phyloP scores from a whole-genome alignment of 2,797 vertebrate species.

The Sarcoramphus papa region DNA sequence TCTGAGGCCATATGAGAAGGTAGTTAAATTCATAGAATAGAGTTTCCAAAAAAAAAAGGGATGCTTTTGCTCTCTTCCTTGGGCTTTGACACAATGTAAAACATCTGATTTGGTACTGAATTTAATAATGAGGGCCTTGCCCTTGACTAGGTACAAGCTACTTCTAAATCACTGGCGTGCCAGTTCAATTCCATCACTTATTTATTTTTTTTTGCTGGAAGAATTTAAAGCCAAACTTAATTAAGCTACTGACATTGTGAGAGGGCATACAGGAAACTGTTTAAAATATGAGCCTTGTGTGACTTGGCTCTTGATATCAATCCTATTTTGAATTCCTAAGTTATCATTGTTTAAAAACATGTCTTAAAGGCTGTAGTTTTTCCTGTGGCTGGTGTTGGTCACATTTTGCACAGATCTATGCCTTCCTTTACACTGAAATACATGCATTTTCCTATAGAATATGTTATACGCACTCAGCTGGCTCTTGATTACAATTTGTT shows the following conservation, averaged over 20 bases:
- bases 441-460: background rate
- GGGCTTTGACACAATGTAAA: background rate
- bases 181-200: background rate
- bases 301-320: background rate
- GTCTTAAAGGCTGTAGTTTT: background rate
- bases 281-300: background rate
- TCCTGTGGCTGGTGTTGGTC: background rate
- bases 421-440: background rate
- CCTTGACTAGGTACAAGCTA: background rate
- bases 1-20: background rate
- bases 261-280: background rate
- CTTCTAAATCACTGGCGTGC: background rate
- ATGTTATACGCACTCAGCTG: background rate
- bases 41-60: background rate
- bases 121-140: background rate
- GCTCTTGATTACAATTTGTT: background rate
- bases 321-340: background rate
- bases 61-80: background rate
- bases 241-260: slow-evolving; percentile 24
- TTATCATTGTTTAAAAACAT: background rate
- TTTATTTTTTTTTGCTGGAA: background rate
- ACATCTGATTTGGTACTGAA: background rate
- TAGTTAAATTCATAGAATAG: background rate
- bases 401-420: background rate
- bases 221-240: slow-evolving; percentile 32